Evolutionary conservation across 2,797 vertebrate genomes (phyloP).

Genomic region (Myotis vivesi): DNA sequence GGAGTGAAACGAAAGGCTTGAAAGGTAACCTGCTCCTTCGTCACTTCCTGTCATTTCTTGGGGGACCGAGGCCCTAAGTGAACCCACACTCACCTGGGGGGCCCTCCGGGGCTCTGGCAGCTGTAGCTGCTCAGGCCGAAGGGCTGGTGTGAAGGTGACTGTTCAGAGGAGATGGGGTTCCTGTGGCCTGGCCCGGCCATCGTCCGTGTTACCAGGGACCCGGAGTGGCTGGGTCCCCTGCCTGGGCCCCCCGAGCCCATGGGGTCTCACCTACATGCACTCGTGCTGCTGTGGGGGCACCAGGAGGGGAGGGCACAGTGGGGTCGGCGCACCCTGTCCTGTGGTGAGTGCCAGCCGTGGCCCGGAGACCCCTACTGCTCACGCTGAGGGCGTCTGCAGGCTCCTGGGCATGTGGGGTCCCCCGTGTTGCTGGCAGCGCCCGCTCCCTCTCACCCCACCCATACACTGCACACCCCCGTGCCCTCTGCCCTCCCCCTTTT

Average conservation of each 20-base stretch:
- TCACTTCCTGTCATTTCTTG: neutral
- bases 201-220: rapidly evolving
- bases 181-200: rapidly evolving
- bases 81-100: neutral
- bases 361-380: neutral
- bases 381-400: neutral
- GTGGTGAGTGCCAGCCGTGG: too few species aligned
- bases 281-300: rapidly evolving
- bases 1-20: rapidly evolving
- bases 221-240: neutral
- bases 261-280: rapidly evolving
- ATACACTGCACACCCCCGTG: neutral
- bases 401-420: neutral
- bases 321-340: rapidly evolving
- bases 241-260: neutral
- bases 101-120: too few species aligned
- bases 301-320: rapidly evolving
- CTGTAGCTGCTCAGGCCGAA: too few species aligned
- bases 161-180: neutral
- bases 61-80: neutral
- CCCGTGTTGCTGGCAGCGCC: neutral
- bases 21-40: neutral
- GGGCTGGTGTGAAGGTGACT: neutral
- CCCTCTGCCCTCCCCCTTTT: neutral
- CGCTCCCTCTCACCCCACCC: neutral